Base-by-base conservation (phyloP, 2,113 vertebrate genomes). In the Nestor notabilis region DNA sequence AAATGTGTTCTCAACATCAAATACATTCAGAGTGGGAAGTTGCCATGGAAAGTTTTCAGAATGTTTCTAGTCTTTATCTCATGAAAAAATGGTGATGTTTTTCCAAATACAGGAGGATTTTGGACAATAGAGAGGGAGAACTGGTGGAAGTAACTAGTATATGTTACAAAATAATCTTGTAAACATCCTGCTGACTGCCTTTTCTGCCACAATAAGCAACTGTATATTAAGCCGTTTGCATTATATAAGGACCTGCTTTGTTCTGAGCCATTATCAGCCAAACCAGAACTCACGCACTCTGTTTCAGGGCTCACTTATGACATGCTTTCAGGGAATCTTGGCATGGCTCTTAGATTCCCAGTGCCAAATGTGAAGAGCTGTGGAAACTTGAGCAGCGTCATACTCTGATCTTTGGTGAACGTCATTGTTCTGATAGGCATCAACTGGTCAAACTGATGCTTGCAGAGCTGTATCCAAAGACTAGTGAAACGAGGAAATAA, bases 1-100 rank as follows among this genome's bases (percentile, higher is more conserved):
- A 91, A 71, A 64, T 25, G 20, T 39, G 63, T 89, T 97, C 94
- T 88, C 89, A 83, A 49, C 47, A 88, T 89, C 87, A 95, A 25
- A 91, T 43, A 19, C 68, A 55, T 87, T 24, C 68, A 66, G 52
- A 79, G 17, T 77, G 71, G 55, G 39, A 95, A 74, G 37, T 56
- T 83, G 63, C 55, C 33, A 35, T 83, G 90, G 87, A 70, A 69
- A n/a, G 35, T 94, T 93, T 96, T 83, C 37, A 92, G 84, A 91
- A 89, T 52, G 41, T 84, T 96, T 94, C 39, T 96, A 53, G 75
- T 90, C 24, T 50, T 24, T 91, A 72, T 88, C 87, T 95, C 47
- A 33, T 64, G 31, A 94, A 58, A 95, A 75, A 94, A 87, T 5
- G 0, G 35, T 49, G 33, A 61, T 60, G n/a, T 72, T 93, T 83